These are phyloP conservation scores for Pristionchus japonicus DNA, from an alignment of 2,888 invertebrate species.

Conservation along the genomic window DNA sequence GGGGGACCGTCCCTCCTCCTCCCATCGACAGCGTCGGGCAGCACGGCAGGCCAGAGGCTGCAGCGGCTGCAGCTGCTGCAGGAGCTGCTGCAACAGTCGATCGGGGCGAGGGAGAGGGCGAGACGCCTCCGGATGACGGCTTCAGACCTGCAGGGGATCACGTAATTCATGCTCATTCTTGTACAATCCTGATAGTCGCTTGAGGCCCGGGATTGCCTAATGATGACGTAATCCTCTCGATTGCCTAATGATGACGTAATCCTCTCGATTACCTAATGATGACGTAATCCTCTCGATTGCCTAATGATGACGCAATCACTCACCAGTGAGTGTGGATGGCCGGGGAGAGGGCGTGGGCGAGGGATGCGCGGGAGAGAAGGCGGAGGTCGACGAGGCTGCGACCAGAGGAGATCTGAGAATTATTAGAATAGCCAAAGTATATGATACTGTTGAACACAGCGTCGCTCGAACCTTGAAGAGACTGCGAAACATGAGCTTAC, in stretches of 20 bases:
- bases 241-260: too few species aligned
- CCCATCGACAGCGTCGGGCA: slow-evolving; percentile 32
- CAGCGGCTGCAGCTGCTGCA: slow-evolving; percentile 25
- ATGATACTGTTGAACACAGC: too few species aligned
- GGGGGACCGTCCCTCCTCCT: neutral
- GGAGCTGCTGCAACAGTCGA: neutral
- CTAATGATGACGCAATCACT: neutral
- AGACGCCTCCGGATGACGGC: neutral
- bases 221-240: too few species aligned
- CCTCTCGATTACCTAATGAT: too few species aligned
- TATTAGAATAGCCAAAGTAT: neutral
- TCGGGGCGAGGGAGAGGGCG: slow-evolving; percentile 22
- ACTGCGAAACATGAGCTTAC: too few species aligned
- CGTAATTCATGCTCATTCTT: too few species aligned
- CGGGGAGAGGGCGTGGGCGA: slow-evolving; percentile 24
- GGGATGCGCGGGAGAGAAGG: slow-evolving; percentile 29
- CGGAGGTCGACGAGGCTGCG: slow-evolving; percentile 25
- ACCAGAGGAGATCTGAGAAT: slow-evolving; percentile 40
- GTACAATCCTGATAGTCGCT: too few species aligned
- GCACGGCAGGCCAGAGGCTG: slow-evolving; percentile 11
- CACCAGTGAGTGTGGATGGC: slow-evolving; percentile 33
- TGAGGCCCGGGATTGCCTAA: too few species aligned
- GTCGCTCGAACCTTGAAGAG: too few species aligned
- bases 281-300: neutral
- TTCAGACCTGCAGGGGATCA: slow-evolving; percentile 34